phyloP scores from a whole-genome alignment of 1,140 invertebrate species.

The Coboldia fuscipes region DNA sequence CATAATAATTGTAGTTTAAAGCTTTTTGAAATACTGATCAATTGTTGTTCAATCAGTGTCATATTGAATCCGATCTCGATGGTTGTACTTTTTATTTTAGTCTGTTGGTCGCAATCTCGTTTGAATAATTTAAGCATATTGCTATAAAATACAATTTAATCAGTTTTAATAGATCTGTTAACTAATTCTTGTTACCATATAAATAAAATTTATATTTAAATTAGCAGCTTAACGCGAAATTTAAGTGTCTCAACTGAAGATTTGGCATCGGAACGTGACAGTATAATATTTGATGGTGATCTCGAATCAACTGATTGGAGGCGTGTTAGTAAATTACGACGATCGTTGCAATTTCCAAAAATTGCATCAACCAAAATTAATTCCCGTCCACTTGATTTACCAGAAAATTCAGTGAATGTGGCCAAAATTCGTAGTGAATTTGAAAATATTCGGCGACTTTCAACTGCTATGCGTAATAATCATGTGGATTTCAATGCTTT shows the following conservation, averaged over 20 bases:
- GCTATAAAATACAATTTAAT: too few species aligned
- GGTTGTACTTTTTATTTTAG: too few species aligned
- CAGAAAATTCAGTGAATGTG: slow-evolving; percentile 24
- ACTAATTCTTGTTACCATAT: too few species aligned
- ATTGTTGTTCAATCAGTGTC: too few species aligned
- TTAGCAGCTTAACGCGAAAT: too few species aligned
- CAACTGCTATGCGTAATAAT: slow-evolving; percentile 24
- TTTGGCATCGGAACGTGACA: slow-evolving; percentile 14
- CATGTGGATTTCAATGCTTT: slow-evolving; percentile 24
- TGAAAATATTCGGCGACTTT: slow-evolving; percentile 24
- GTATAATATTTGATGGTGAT: slow-evolving; percentile 1
- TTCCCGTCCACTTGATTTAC: slow-evolving; percentile 26
- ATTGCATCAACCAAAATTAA: slow-evolving; percentile 12
- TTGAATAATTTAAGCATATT: too few species aligned
- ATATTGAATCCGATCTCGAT: too few species aligned
- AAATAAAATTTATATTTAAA: too few species aligned
- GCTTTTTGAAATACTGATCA: too few species aligned
- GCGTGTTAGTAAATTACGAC: slow-evolving; percentile 28
- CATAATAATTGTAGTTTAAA: too few species aligned
- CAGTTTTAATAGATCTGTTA: too few species aligned
- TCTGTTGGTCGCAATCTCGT: too few species aligned
- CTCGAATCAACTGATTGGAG: slow-evolving; percentile 25
- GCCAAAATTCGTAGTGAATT: slow-evolving; percentile 26
- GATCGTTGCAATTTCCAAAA: slow-evolving; percentile 37
- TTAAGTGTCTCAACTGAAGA: slow-evolving; percentile 19